Evolutionary conservation across 2,113 vertebrate genomes (phyloP).

Genomic region (Myotis davidii): DNA sequence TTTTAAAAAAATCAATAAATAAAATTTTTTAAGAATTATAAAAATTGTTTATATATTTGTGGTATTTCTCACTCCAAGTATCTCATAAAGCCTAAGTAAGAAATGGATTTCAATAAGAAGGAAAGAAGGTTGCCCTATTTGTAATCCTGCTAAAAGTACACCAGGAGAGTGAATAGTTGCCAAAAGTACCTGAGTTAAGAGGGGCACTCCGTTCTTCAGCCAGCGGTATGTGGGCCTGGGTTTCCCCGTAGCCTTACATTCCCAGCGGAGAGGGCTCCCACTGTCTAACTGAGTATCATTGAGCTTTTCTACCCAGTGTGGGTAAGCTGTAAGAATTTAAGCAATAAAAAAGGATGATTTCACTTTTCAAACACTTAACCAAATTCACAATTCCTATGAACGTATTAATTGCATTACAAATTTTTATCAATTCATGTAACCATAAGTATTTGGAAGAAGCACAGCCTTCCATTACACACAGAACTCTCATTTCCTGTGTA

Average conservation of each 20-base stretch:
- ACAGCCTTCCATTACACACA: background rate
- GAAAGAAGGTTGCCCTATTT: background rate
- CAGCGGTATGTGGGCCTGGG: conserved; percentile 94
- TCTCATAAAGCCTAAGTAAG: background rate
- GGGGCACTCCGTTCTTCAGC: conserved; percentile 92
- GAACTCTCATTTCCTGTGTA: background rate
- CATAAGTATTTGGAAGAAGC: background rate
- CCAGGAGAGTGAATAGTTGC: background rate
- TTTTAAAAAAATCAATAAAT: background rate
- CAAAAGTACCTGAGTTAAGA: conserved; percentile 90
- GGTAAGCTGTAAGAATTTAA: conserved; percentile 87
- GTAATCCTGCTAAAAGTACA: background rate
- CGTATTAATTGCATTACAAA: background rate
- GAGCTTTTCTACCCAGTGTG: conserved; percentile 95
- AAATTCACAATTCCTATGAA: background rate
- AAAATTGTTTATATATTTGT: background rate
- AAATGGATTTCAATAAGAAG: background rate
- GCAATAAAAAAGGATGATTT: background rate
- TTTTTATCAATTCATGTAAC: background rate
- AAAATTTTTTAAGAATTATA: background rate
- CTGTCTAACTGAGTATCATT: conserved; percentile 97
- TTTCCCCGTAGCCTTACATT: conserved; percentile 94
- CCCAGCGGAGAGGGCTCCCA: conserved; percentile 94
- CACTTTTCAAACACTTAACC: background rate
- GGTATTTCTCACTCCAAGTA: background rate